Evolutionary conservation across 2,888 invertebrate species (phyloP).

Genomic region (Tetragnatha montana): DNA sequence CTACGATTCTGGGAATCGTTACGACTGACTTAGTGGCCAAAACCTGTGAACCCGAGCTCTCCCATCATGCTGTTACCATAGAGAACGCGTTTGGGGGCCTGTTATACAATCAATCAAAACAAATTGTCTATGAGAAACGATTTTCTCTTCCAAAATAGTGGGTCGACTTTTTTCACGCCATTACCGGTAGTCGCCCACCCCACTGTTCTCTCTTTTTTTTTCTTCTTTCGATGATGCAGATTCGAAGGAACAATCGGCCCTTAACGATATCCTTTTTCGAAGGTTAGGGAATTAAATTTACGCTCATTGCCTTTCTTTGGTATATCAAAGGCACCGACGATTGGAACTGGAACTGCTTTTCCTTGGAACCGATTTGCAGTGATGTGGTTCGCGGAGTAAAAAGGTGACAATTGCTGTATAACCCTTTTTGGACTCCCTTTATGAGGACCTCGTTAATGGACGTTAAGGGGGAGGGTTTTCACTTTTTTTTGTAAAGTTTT

Average conservation of each 20-base stretch:
- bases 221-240: neutral
- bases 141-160: neutral
- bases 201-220: neutral
- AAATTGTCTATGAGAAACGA: neutral
- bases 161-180: neutral
- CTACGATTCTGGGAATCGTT: neutral
- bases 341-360: conserved; percentile 23
- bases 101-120: neutral
- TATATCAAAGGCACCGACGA: conserved; percentile 43
- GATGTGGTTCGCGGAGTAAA: conserved; percentile 11
- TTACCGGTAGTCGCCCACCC: neutral
- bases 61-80: neutral
- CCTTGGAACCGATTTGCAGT: conserved; percentile 42
- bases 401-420: conserved; percentile 28
- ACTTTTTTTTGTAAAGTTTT: no score
- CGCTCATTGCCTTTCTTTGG: conserved; percentile 1
- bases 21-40: no score
- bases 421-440: neutral
- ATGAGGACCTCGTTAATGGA: no score
- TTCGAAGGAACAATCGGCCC: conserved; percentile 18
- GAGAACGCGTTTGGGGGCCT: neutral
- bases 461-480: no score
- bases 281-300: conserved; percentile 17
- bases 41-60: neutral
- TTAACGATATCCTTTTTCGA: neutral